These are phyloP conservation scores for Hycleus phaleratus DNA, from an alignment of 1,140 invertebrate genomes.

Conservation along the genomic window DNA sequence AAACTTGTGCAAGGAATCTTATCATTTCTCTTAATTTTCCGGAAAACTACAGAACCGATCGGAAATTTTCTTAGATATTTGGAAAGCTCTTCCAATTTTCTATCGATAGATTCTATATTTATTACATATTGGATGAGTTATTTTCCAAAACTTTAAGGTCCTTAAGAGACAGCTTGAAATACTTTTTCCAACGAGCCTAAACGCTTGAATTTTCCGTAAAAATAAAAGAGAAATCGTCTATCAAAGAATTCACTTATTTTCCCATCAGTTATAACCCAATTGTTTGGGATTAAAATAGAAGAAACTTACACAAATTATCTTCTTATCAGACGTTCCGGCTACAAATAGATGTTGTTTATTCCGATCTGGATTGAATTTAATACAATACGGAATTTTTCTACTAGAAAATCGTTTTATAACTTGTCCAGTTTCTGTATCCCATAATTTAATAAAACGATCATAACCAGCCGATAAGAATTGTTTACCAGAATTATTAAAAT, in stretches of 20 bases:
- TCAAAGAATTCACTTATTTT: too few relatives aligned
- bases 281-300: too few relatives aligned
- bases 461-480: constrained; percentile 86
- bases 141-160: too few relatives aligned
- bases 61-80: too few relatives aligned
- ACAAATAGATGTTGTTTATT: constrained; percentile 98
- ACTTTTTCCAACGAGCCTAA: too few relatives aligned
- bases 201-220: neutral
- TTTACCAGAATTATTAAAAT: constrained; percentile 91
- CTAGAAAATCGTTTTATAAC: constrained; percentile 90
- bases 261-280: too few relatives aligned
- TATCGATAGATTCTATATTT: too few relatives aligned
- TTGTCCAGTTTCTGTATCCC: constrained; percentile 97
- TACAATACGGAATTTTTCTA: constrained; percentile 93
- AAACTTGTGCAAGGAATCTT: too few relatives aligned
- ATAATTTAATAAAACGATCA: constrained; percentile 86
- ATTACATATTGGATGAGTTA: too few relatives aligned
- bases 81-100: neutral
- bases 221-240: neutral
- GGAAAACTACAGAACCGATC: too few relatives aligned
- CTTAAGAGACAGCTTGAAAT: too few relatives aligned
- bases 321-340: constrained; percentile 97
- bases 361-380: constrained; percentile 95
- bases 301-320: constrained; percentile 91
- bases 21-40: too few relatives aligned